Conservation (phyloP, 2,797 vertebrate species). For the Simalia tracyae region DNA sequence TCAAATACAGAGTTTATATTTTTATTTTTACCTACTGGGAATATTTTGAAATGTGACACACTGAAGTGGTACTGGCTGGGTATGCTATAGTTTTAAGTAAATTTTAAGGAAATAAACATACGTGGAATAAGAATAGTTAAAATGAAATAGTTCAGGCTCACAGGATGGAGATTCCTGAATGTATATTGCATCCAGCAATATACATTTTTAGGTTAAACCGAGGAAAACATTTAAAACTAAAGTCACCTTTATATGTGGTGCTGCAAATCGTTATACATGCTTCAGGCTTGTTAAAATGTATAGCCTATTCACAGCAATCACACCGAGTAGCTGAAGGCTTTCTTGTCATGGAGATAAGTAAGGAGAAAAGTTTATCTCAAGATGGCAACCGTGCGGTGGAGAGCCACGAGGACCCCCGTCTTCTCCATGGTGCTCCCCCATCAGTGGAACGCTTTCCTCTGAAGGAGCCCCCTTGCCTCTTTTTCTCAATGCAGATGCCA, state of each 20-base stretch:
- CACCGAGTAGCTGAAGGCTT: background rate
- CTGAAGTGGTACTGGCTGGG: constrained; percentile 58
- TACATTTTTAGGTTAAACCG: constrained; percentile 76
- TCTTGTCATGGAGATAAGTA: background rate
- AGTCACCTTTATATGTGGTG: constrained; percentile 78
- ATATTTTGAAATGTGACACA: constrained; percentile 66
- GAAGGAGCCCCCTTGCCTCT: background rate
- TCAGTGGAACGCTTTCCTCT: background rate
- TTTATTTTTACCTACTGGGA: constrained; percentile 72
- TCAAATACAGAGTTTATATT: constrained; percentile 79
- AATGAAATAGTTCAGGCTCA: constrained; percentile 83
- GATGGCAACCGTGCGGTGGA: background rate
- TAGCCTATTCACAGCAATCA: background rate
- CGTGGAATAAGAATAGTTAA: constrained; percentile 74
- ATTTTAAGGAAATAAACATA: constrained; percentile 65
- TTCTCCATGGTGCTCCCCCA: background rate
- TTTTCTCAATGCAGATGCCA: background rate
- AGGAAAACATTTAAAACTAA: constrained; percentile 81
- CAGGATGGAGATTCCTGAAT: constrained; percentile 75
- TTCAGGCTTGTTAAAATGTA: background rate
- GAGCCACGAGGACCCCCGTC: background rate
- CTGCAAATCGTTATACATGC: constrained; percentile 79
- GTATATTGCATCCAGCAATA: constrained; percentile 56
- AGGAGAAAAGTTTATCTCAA: background rate
- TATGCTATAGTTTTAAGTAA: constrained; percentile 73